These are phyloP conservation scores for Crocidura indochinensis DNA, from an alignment of 2,797 vertebrate species.

Conservation along the genomic window DNA sequence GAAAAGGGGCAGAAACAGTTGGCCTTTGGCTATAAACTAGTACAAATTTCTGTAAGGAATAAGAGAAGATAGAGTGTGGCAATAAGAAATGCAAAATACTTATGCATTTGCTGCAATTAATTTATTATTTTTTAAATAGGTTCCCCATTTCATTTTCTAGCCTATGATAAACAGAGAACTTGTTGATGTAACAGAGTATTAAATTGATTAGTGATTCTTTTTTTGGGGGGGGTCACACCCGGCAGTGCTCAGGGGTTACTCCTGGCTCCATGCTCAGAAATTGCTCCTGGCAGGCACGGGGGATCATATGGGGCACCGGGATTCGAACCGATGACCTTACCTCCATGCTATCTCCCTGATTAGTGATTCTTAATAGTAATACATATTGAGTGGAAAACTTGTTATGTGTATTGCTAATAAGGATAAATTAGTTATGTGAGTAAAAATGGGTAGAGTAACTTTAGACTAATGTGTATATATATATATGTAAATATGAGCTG, in stretches of 20 bases:
- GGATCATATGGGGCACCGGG: no score
- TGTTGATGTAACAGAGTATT: conserved; percentile 60
- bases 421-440: conserved; percentile 74
- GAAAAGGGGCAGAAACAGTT: not conserved
- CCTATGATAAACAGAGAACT: conserved; percentile 66
- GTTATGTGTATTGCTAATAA: conserved; percentile 61
- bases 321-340: no score
- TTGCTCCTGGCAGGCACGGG: no score
- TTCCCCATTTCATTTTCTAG: conserved; percentile 48
- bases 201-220: conserved; percentile 45
- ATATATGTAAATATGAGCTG: conserved; percentile 58
- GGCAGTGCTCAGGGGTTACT: no score
- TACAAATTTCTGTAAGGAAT: conserved; percentile 40
- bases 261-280: no score
- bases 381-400: conserved; percentile 61
- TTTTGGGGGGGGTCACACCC: no score
- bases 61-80: not conserved
- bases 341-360: no score
- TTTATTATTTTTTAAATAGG: conserved; percentile 72
- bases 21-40: conserved; percentile 29
- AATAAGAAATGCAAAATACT: not conserved
- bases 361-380: conserved; percentile 64
- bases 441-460: conserved; percentile 65
- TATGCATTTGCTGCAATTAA: conserved; percentile 57
- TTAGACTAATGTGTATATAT: conserved; percentile 53